These are phyloP conservation scores for Brachymystax lenok DNA, from an alignment of 2,797 vertebrate genomes.

Conservation along the genomic window DNA sequence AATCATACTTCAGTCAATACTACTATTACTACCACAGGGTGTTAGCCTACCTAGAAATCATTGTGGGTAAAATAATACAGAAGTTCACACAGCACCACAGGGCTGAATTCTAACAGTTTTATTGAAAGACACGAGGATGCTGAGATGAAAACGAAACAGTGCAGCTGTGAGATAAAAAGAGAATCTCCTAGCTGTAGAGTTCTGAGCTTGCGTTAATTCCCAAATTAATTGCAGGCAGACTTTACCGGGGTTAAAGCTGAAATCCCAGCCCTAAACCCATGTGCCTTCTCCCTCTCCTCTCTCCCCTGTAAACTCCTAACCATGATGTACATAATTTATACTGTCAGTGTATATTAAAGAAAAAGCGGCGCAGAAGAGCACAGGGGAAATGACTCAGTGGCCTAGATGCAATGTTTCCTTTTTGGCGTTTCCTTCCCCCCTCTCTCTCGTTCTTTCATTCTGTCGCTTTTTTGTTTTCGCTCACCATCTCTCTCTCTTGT, in stretches of 20 bases:
- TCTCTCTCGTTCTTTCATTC: constrained; percentile 33
- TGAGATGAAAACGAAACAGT: constrained; percentile 45
- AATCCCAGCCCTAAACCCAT: constrained; percentile 65
- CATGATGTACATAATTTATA: constrained; percentile 76
- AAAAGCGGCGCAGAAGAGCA: constrained; percentile 28
- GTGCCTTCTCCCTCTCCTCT: constrained; percentile 49
- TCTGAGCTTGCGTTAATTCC: constrained; percentile 72
- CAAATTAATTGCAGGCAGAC: constrained; percentile 70
- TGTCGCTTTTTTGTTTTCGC: not conserved
- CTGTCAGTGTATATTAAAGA: constrained; percentile 64
- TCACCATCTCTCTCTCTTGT: not conserved
- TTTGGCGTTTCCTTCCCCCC: constrained; percentile 59
- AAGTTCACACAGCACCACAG: constrained; percentile 9
- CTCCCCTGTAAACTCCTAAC: constrained; percentile 53
- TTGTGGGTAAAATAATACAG: constrained; percentile 28
- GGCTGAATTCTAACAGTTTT: constrained; percentile 17
- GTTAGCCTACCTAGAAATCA: constrained; percentile 23
- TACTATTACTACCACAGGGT: not conserved
- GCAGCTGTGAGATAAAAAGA: constrained; percentile 51
- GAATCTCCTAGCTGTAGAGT: constrained; percentile 42
- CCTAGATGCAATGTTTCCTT: constrained; percentile 70
- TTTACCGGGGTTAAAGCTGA: constrained; percentile 69
- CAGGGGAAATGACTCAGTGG: constrained; percentile 73
- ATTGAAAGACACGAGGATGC: constrained; percentile 27
- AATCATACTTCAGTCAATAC: constrained; percentile 6